Evolutionary conservation across 2,797 vertebrate genomes (phyloP), one percentile per base, ranked within the genome.

Genomic region (Microhierax caerulescens): DNA sequence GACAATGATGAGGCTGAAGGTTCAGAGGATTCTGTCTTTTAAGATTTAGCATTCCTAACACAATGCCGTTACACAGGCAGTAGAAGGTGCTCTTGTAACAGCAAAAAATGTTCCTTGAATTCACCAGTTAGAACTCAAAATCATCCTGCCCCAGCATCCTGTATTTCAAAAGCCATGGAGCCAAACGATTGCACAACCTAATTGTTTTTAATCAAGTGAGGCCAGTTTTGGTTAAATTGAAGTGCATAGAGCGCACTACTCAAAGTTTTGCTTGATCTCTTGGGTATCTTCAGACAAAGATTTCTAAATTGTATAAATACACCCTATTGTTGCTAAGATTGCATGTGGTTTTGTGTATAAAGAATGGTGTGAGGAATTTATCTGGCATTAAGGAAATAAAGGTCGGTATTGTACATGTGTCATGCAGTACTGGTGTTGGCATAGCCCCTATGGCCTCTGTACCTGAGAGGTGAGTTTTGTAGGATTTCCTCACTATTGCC

Each of bases 61-160:
- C 65, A 84, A 4, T 93, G 78, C 39, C 65, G 18, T 83, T 53
- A 60, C 70, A 12, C 83, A 75, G 67, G 59, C 95, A 94, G 95
- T 59, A 97, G 96, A 88, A 96, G 95, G 94, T 95, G 94, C 95
- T 96, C 90, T 96, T 94, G 93, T 81, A 91, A 77, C 75, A 96
- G 90, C 83, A 75, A 95, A 79, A 1, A 0, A 28, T n/a, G 23
- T 45, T 75, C 57, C 87, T 85, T n/a, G 53, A 47, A 85, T 51
- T 73, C 84, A 67, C 27, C 43, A 85, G 45, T 10, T 48, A 61
- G 76, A 82, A 60, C 45, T 93, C 70, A 76, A 32, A 64, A 90
- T 87, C 36, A 45, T 63, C 50, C 90, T 93, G 65, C 34, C 57
- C 34, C 51, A 79, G 54, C 56, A 63, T 69, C 72, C 75, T 27